Percentiles rank a stretch among this genome's conserved stretches.
phyloP scores from a whole-genome alignment of 2,113 vertebrate genomes.

The Onychostruthus taczanowskii region DNA sequence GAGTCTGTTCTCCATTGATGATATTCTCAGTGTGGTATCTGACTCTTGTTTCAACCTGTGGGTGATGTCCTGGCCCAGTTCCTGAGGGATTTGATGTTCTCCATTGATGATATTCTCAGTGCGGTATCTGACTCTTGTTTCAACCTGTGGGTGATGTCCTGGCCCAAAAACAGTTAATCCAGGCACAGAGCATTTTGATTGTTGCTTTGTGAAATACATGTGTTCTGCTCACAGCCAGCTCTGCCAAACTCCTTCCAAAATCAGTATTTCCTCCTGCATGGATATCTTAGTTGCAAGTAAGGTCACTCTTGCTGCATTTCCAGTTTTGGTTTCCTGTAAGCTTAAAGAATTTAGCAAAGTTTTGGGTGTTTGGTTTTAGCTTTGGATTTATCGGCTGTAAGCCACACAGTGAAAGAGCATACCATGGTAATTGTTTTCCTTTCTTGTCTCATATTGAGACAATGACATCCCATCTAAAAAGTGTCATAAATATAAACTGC shows the following conservation, averaged over 20 bases:
- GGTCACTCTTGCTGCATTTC: neutral
- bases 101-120: no score
- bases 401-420: neutral
- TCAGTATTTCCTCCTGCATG: neutral
- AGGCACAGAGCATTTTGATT: neutral
- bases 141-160: neutral
- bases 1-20: neutral
- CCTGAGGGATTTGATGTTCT: neutral
- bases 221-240: neutral
- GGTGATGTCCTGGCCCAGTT: no score
- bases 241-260: neutral
- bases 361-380: neutral
- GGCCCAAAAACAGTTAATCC: neutral
- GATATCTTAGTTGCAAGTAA: neutral
- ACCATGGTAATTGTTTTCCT: accelerated
- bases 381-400: neutral
- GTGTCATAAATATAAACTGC: neutral
- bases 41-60: neutral
- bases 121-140: neutral
- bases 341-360: neutral
- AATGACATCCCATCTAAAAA: neutral
- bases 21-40: neutral
- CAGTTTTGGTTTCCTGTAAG: neutral
- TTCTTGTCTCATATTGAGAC: neutral
- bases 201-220: neutral